Evolutionary conservation across 2,113 vertebrate genomes (phyloP).

Genomic region (Muscicapa adusta): DNA sequence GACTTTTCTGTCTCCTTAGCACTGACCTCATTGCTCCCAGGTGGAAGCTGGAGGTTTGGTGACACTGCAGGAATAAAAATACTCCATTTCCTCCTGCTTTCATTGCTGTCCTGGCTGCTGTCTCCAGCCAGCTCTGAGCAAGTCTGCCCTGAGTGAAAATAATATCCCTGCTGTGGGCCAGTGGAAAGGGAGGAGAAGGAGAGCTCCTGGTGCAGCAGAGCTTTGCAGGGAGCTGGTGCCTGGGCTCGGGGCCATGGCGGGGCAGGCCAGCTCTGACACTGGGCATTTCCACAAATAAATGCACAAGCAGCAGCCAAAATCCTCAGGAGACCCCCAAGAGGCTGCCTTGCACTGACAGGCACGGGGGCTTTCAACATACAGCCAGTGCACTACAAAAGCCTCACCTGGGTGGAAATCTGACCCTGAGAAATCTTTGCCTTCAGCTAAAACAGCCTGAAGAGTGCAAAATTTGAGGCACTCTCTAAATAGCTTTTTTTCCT

Average conservation of each 20-base stretch:
- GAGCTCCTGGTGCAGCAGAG: neutral
- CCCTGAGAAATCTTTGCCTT: neutral
- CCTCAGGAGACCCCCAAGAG: neutral
- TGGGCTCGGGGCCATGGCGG: neutral
- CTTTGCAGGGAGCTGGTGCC: neutral
- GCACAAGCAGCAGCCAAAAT: neutral
- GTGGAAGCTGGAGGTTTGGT: neutral
- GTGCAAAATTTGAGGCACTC: neutral
- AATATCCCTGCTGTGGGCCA: neutral
- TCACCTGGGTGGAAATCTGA: neutral
- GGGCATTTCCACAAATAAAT: neutral
- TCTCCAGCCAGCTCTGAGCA: neutral
- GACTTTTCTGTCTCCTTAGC: neutral
- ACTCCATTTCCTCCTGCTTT: neutral
- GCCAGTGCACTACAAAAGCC: neutral
- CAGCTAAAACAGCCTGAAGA: neutral
- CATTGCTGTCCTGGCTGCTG: neutral
- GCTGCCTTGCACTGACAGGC: neutral
- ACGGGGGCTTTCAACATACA: fast-evolving
- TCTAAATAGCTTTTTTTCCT: neutral
- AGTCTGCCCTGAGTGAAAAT: neutral
- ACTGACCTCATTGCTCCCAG: neutral
- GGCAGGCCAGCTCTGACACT: neutral
- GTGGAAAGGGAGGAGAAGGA: neutral
- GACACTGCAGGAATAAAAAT: neutral